A percentile compares a stretch with the other conserved stretches of the same genome.
Conservation (phyloP, 1,140 invertebrate species). For the Aphidius gifuensis region DNA sequence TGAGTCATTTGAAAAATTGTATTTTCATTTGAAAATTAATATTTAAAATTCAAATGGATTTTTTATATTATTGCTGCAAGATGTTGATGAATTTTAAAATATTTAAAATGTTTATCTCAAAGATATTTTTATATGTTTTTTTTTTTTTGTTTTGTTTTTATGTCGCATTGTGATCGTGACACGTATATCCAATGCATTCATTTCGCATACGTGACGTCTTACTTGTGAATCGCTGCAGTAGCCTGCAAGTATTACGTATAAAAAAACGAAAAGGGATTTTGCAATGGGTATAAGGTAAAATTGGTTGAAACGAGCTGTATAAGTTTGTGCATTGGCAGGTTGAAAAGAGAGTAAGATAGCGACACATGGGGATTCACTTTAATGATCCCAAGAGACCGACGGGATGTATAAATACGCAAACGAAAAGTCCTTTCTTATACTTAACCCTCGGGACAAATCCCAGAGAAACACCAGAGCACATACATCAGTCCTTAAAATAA, state of each 20-base stretch:
- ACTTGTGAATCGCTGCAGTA: slow-evolving; percentile 21
- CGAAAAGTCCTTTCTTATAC: slow-evolving; percentile 11
- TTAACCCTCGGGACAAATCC: slow-evolving; percentile 26
- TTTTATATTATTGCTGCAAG: slow-evolving; percentile 18
- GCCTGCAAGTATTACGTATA: neutral
- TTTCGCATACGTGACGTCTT: slow-evolving; percentile 38
- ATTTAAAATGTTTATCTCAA: no score
- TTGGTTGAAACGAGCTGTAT: neutral
- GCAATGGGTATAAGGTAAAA: neutral
- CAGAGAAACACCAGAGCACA: slow-evolving; percentile 1
- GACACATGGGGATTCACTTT: slow-evolving; percentile 17
- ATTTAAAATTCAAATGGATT: neutral
- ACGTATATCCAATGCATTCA: slow-evolving; percentile 40
- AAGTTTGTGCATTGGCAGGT: slow-evolving; percentile 5
- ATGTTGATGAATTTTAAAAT: no score
- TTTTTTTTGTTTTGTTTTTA: neutral
- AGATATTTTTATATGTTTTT: neutral
- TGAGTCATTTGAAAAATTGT: no score
- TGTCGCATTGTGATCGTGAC: slow-evolving; percentile 18
- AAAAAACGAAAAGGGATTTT: neutral
- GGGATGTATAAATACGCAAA: slow-evolving; percentile 23
- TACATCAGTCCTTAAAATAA: no score
- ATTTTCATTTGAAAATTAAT: no score
- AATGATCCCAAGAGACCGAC: slow-evolving; percentile 31
- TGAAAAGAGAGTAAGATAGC: neutral